A percentile compares a stretch with the other conserved stretches of the same genome.
These are phyloP conservation scores for Nomia melanderi DNA, from an alignment of 1,140 invertebrate species.

Conservation along the genomic window DNA sequence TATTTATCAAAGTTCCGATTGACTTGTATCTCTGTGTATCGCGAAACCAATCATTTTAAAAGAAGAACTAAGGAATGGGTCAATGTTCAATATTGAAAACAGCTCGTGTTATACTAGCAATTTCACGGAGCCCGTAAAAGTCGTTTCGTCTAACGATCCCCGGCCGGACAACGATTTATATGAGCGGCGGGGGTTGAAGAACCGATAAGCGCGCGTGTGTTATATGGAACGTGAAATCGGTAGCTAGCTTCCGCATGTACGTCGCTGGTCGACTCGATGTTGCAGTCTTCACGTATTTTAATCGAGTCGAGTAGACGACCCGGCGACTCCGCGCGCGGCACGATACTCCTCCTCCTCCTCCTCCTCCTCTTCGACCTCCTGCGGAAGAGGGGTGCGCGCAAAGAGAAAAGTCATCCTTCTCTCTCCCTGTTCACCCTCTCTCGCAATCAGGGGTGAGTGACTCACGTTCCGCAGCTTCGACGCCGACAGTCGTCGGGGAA, in stretches of 20 bases:
- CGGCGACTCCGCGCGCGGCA: background rate
- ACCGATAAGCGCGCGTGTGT: background rate
- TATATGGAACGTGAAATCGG: background rate
- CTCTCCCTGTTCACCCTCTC: conserved; percentile 49
- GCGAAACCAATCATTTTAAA: too few species aligned
- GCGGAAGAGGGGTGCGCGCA: conserved; percentile 45
- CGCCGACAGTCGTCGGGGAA: conserved; percentile 72
- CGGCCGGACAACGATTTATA: too few species aligned
- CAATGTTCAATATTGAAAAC: too few species aligned
- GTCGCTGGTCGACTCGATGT: background rate
- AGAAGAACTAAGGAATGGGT: too few species aligned
- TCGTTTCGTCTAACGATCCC: too few species aligned
- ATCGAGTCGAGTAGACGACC: conserved; percentile 3
- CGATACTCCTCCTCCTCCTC: too few species aligned
- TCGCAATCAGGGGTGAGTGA: conserved; percentile 75
- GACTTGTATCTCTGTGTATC: too few species aligned
- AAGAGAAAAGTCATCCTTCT: conserved; percentile 58
- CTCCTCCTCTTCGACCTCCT: too few species aligned
- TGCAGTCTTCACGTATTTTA: conserved; percentile 16
- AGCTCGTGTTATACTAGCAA: too few species aligned
- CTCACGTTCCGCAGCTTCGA: conserved; percentile 77
- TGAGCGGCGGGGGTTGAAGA: background rate
- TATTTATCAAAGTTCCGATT: too few species aligned
- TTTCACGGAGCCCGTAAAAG: too few species aligned
- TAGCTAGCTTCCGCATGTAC: background rate